Conservation (phyloP, 2,888 invertebrate genomes). For the Oscheius sp. region DNA sequence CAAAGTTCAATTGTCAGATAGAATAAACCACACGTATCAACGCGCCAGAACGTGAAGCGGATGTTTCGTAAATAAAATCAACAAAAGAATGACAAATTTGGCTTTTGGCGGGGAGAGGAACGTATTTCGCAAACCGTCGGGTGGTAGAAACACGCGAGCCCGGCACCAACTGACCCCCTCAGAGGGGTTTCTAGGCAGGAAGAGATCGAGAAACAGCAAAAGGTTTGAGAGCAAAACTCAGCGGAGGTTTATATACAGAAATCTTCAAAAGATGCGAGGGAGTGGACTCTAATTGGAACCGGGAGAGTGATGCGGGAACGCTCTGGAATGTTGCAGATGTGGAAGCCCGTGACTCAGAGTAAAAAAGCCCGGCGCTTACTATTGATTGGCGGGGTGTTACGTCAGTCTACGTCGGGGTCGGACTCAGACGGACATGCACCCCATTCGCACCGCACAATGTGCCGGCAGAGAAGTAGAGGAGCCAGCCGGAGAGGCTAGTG, state of each 20-base stretch:
- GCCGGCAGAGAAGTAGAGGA: too few species aligned
- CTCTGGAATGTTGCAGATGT: conserved; percentile 8
- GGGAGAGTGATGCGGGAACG: background rate
- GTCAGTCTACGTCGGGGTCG: conserved; percentile 23
- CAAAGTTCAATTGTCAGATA: background rate
- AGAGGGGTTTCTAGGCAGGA: background rate
- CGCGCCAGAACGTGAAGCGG: background rate
- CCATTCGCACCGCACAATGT: conserved; percentile 2
- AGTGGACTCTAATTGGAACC: background rate
- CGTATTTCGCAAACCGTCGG: background rate
- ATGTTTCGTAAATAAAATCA: background rate
- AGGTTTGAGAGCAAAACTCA: background rate
- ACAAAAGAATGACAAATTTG: background rate
- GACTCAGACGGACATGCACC: conserved; percentile 3
- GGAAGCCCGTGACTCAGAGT: conserved; percentile 12
- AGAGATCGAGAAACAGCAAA: background rate
- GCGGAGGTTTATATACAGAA: background rate
- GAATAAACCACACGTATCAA: background rate
- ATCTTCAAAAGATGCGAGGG: background rate
- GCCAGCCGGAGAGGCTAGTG: too few species aligned
- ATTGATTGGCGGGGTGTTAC: conserved; percentile 22
- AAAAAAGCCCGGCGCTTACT: conserved; percentile 18
- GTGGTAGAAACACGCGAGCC: background rate
- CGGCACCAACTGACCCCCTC: conserved; percentile 15
- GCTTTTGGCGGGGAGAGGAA: background rate